These are phyloP conservation scores for Brachionus manjavacas DNA, from an alignment of 1,140 invertebrate genomes.

Conservation along the genomic window DNA sequence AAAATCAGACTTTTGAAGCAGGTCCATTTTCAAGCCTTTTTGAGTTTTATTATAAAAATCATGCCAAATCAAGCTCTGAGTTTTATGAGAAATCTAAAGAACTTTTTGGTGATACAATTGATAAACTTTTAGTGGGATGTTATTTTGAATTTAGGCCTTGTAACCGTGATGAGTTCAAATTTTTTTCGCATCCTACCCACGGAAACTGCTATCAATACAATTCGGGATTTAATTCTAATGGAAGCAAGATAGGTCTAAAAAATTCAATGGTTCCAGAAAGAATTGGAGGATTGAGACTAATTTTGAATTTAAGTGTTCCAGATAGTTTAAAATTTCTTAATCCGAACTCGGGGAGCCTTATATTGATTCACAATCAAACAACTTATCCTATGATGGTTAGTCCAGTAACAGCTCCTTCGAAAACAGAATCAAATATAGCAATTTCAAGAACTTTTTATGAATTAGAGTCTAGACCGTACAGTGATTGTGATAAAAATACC, in stretches of 20 bases:
- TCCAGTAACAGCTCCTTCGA: neutral
- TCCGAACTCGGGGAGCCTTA: neutral
- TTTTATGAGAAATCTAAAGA: neutral
- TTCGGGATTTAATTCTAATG: neutral
- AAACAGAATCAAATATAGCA: neutral
- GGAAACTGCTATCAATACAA: slow-evolving; percentile 34
- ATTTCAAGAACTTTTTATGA: neutral
- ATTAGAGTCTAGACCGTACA: neutral
- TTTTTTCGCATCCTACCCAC: neutral
- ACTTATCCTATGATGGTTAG: neutral
- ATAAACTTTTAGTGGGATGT: neutral
- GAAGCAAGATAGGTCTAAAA: neutral
- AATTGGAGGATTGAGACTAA: neutral
- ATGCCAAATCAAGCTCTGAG: neutral
- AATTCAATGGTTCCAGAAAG: neutral
- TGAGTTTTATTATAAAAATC: neutral
- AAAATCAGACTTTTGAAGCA: too few relatives aligned
- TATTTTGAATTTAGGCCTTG: neutral
- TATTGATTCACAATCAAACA: neutral
- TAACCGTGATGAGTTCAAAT: neutral
- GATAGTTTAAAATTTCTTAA: neutral
- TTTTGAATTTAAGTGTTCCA: neutral
- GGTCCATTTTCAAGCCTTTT: neutral
- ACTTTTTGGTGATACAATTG: neutral
- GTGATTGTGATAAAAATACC: neutral